Percentiles rank a stretch among this genome's conserved stretches.
Evolutionary conservation across 2,888 invertebrate species (phyloP).

Genomic region (Dicyrtomina minuta): DNA sequence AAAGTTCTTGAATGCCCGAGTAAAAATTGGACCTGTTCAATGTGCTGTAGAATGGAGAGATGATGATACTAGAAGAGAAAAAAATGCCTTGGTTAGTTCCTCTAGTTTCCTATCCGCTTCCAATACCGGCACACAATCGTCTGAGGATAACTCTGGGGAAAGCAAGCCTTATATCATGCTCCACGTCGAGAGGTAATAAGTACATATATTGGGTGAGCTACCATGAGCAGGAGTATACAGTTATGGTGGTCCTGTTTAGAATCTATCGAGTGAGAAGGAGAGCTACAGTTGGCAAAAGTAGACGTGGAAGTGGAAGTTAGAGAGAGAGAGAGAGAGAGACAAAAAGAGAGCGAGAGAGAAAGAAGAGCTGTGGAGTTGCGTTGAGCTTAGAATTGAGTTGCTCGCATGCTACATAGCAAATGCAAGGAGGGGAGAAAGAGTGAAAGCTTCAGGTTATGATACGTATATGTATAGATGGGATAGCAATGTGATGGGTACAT

Average conservation of each 20-base stretch:
- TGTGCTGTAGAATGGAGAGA: neutral
- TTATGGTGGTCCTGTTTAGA: no score
- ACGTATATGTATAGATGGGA: no score
- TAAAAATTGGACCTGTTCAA: neutral
- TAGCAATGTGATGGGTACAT: no score
- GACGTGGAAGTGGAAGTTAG: neutral
- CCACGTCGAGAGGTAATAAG: neutral
- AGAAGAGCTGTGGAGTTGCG: neutral
- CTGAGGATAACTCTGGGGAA: slow-evolving; percentile 14
- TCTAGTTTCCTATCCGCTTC: neutral
- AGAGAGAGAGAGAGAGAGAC: neutral
- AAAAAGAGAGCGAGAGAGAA: neutral
- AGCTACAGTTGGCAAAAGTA: neutral
- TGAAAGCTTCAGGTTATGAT: no score
- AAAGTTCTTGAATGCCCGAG: slow-evolving; percentile 2
- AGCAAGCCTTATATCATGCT: slow-evolving; percentile 16
- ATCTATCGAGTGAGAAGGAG: no score
- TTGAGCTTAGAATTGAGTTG: no score
- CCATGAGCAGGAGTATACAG: no score
- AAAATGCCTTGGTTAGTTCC: neutral
- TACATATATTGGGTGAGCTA: no score
- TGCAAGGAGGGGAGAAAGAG: no score
- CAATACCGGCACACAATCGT: slow-evolving; percentile 1
- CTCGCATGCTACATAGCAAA: no score
- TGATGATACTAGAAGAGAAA: neutral